These are phyloP conservation scores for Epizoanthus rinbou DNA, from an alignment of 92 coral and sea anemone genomes.

Conservation along the genomic window DNA sequence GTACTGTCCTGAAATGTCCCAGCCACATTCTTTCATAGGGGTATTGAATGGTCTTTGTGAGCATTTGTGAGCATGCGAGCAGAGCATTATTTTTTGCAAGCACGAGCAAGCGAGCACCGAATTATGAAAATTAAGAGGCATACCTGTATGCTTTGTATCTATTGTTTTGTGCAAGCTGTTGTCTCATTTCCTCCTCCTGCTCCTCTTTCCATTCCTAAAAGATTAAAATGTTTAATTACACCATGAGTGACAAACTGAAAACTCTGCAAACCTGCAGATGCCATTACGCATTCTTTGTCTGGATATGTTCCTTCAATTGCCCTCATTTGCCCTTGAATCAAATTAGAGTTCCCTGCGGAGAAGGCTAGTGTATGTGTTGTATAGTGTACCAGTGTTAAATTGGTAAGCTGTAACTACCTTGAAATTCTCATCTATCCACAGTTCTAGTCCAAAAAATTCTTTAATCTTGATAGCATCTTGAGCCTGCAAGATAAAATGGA, in stretches of 20 bases:
- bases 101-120: too few relatives aligned
- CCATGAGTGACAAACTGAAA: not conserved
- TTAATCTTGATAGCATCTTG: conserved; percentile 64
- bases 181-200: conserved; percentile 98
- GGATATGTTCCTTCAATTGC: too few relatives aligned
- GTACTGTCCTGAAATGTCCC: too few relatives aligned
- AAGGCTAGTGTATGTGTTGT: not conserved
- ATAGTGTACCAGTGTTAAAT: not conserved
- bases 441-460: conserved; percentile 66
- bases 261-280: not conserved
- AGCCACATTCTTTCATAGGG: too few relatives aligned
- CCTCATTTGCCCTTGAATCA: too few relatives aligned
- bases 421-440: conserved; percentile 85
- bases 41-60: too few relatives aligned
- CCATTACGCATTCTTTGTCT: too few relatives aligned
- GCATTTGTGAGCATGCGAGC: too few relatives aligned
- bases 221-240: not conserved
- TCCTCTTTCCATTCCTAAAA: conserved; percentile 85
- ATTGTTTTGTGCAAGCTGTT: conserved; percentile 90
- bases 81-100: too few relatives aligned
- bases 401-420: conserved; percentile 50
- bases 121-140: too few relatives aligned
- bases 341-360: too few relatives aligned
- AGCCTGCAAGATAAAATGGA: conserved; percentile 55
- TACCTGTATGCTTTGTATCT: conserved; percentile 97